Evolutionary conservation across 2,113 vertebrate genomes (phyloP), one percentile per base, ranked within the genome.

Genomic region (Zosterops lateralis): DNA sequence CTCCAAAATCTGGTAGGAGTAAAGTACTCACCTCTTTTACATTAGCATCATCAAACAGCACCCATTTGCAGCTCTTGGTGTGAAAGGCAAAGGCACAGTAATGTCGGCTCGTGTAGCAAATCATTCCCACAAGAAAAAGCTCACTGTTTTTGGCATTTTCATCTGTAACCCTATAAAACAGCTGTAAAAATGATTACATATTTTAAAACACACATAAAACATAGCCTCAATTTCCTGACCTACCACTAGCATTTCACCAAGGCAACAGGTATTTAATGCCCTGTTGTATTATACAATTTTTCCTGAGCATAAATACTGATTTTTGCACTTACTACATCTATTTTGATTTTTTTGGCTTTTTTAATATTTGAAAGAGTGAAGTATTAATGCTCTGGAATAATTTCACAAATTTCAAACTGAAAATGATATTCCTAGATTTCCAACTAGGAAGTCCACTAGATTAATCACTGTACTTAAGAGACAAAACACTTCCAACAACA

Each of bases 41-140:
- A 34, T 98, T 99, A 74, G 99, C 99, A 57, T 99, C 99, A 89
- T 99, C 99, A 95, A 99, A 99, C 88, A 99, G 98, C 82, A 99
- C 98, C 99, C 99, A 99, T 91, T 99, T 99, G 97, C 99, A 98
- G 67, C 98, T 99, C 97, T 99, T 99, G 58, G 98, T 99, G 93
- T 99, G 99, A 93, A 98, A 99, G 83, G 99, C 98, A 87, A 99
- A 99, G 98, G 99, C 98, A 98, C 99, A 99, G 84, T 99, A 99
- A 96, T 99, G 99, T 92, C 97, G 97, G 97, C 98, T 99, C 81
- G 98, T 98, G 90, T 99, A 99, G 97, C 99, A 99, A 97, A 99
- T 99, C 98, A 99, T 98, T 75, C 98, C 99, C 77, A 99, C 99
- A 45, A 99, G 98, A 56, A 96, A 97, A 78, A 99, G 98, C 76